phyloP scores from a whole-genome alignment of 2,888 invertebrate species.

The Eustalomyia histrio region DNA sequence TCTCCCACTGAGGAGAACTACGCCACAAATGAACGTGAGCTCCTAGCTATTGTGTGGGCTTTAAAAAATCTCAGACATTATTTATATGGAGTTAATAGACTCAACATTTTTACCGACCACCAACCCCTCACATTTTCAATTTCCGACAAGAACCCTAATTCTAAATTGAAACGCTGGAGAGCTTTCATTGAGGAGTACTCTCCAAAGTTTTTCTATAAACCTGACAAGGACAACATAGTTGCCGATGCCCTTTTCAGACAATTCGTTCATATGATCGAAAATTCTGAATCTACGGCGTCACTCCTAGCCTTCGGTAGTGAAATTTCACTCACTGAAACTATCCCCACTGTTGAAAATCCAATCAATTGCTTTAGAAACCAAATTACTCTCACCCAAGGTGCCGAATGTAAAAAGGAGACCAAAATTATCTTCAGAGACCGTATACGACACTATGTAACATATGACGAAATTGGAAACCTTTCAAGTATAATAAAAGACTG shows the following conservation, averaged over 20 bases:
- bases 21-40: background rate
- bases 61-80: background rate
- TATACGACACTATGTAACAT: too few relatives aligned
- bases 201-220: background rate
- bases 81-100: background rate
- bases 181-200: background rate
- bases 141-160: background rate
- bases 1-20: background rate
- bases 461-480: too few relatives aligned
- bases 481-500: too few relatives aligned
- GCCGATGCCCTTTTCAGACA: conserved; percentile 9
- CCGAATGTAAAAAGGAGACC: too few relatives aligned
- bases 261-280: too few relatives aligned
- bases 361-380: too few relatives aligned
- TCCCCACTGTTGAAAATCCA: too few relatives aligned
- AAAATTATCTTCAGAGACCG: too few relatives aligned
- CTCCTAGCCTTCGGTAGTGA: too few relatives aligned
- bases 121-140: background rate
- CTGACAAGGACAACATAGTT: background rate
- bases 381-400: too few relatives aligned
- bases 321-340: too few relatives aligned
- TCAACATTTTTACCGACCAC: background rate
- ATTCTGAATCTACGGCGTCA: too few relatives aligned
- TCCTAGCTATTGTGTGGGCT: background rate
- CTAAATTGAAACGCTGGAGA: background rate